Percentiles rank a stretch among this genome's conserved stretches.
These are phyloP conservation scores for Chrysomela aeneicollis DNA, from an alignment of 2,888 invertebrate genomes.

Conservation along the genomic window DNA sequence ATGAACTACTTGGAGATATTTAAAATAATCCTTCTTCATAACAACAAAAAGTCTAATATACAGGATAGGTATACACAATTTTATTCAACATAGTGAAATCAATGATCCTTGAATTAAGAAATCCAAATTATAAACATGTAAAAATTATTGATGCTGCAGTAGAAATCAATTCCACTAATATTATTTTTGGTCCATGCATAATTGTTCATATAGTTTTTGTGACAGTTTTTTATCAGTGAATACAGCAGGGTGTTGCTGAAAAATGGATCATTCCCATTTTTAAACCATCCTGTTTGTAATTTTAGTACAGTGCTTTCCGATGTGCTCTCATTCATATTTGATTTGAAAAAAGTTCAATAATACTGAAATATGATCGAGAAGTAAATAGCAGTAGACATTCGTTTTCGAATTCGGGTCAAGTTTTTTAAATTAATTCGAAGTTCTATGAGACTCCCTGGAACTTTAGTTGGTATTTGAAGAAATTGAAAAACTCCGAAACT, in stretches of 20 bases:
- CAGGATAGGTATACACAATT: not conserved
- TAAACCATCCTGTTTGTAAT: conserved; percentile 7
- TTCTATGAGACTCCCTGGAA: too few species aligned
- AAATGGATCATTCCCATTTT: not conserved
- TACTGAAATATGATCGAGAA: too few species aligned
- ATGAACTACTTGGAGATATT: conserved; percentile 5
- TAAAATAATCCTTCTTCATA: not conserved
- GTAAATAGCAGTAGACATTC: too few species aligned
- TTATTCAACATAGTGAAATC: not conserved
- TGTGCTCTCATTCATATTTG: not conserved
- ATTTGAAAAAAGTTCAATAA: not conserved
- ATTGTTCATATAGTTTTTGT: conserved; percentile 17
- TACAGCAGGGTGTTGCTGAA: not conserved
- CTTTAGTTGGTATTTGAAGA: too few species aligned
- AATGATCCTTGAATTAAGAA: not conserved
- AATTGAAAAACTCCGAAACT: too few species aligned
- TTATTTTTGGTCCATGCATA: conserved; percentile 55
- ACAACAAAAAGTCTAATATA: conserved; percentile 3
- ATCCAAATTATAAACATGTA: not conserved
- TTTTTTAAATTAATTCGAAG: too few species aligned
- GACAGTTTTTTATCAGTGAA: conserved; percentile 12
- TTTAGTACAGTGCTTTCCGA: conserved; percentile 4
- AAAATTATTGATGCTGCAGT: not conserved
- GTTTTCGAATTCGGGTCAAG: too few species aligned
- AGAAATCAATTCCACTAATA: conserved; percentile 46